Percentiles rank a stretch among this genome's conserved stretches.
Evolutionary conservation across 2,113 vertebrate genomes (phyloP).

Genomic region (Gobius niger): DNA sequence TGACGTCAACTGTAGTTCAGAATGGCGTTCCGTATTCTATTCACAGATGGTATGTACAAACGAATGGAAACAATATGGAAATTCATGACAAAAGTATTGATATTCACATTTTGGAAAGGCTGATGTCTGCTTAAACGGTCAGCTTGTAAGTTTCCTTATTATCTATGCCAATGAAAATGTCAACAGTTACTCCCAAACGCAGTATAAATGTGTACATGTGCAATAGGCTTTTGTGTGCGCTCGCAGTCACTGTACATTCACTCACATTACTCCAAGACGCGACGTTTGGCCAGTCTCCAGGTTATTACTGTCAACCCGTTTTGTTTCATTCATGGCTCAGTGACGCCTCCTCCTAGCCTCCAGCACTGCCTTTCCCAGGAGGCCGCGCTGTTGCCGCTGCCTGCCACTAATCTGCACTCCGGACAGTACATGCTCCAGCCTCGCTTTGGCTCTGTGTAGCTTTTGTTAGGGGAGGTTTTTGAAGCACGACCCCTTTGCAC

Average conservation of each 20-base stretch:
- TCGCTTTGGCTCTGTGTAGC: background rate
- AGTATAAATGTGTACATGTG: background rate
- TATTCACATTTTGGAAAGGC: too few species aligned
- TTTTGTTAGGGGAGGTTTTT: conserved; percentile 5
- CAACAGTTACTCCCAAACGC: too few species aligned
- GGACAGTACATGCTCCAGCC: conserved; percentile 16
- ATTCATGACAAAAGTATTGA: too few species aligned
- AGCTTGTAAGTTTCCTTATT: too few species aligned
- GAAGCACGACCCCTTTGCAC: conserved; percentile 3
- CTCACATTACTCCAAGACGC: conserved; percentile 5
- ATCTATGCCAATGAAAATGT: too few species aligned
- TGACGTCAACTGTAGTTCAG: too few species aligned
- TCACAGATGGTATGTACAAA: too few species aligned
- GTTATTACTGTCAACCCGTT: conserved; percentile 26
- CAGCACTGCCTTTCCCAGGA: conserved; percentile 51
- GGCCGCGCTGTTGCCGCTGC: conserved; percentile 9
- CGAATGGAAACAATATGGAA: too few species aligned
- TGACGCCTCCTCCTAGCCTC: conserved; percentile 18
- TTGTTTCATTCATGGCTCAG: conserved; percentile 48
- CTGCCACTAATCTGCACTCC: conserved; percentile 26
- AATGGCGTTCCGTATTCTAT: too few species aligned
- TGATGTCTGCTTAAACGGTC: too few species aligned
- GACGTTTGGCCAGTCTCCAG: conserved; percentile 27
- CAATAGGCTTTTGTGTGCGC: too few species aligned
- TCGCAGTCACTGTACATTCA: background rate